Base-by-base conservation (phyloP, 2,113 vertebrate species). In the Petrocephalus microphthalmus region DNA sequence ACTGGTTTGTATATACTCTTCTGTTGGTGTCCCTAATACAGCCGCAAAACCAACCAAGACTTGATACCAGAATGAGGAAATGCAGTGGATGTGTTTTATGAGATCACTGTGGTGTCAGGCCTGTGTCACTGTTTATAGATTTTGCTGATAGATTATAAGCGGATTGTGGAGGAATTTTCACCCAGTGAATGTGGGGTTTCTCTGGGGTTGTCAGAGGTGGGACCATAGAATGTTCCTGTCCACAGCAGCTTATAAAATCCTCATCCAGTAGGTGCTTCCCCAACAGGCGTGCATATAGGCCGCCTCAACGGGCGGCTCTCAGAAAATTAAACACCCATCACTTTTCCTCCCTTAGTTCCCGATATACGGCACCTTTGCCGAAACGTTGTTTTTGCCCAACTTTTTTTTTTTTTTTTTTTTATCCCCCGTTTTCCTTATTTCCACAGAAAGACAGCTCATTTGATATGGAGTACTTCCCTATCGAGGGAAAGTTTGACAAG, bases 401-500 rank as follows among this genome's bases (percentile, higher is more conserved):
- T 64, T 64, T 64, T 64, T 42, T 42, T 42, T 2, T 5, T 25
- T 25, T 87, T 49, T 78, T 56, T 89, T 17, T 78, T 82, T 83
- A 25, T 85, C 87, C 90, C 25, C 71, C 0, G 49, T 89, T 91
- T 92, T 52, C 91, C 92, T 95, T 91, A 11, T 60, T 67, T 57
- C 87, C 91, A 37, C 91, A 99, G 98, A 95, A 92, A 90, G 95
- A 94, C 54, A 91, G 37, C 47, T 87, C 87, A 5, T 53, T 97
- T 82, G 37, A 78, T 88, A 91, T 98, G 93, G 90, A 90, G 82
- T 96, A 96, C 90, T 99, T 96, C 92, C 98, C 98, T 88, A 3
- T 84, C 6, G 56, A 90, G 29, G 97, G 96, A 5, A 74, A n/a
- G 0, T 93, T 99, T 93, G 97, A 99, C 92, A 95, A 96, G 94